Conservation (phyloP, 2,888 invertebrate species). For the Onthophagus sagittarius region DNA sequence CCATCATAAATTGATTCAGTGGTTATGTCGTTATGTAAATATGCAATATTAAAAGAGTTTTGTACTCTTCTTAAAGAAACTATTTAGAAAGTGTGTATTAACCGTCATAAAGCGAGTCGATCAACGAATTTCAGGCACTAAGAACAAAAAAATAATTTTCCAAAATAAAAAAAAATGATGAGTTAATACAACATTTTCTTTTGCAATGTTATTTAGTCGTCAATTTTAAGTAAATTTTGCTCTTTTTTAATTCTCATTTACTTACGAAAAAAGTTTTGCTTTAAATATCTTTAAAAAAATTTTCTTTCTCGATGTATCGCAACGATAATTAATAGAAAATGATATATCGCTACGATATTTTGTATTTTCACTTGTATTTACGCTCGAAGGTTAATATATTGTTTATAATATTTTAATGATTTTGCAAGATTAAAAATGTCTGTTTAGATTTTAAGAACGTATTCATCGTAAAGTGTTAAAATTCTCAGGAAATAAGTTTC, state of each 20-base stretch:
- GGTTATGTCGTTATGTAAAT: neutral
- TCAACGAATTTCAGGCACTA: neutral
- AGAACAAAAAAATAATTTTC: neutral
- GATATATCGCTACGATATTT: neutral
- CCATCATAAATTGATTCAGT: neutral
- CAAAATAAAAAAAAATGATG: neutral
- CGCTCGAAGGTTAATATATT: neutral
- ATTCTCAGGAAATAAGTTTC: neutral
- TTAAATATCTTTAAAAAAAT: neutral
- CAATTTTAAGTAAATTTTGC: too few relatives aligned
- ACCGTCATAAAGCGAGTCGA: neutral
- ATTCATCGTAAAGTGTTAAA: neutral
- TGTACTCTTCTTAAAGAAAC: neutral
- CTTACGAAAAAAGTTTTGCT: neutral
- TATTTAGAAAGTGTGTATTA: neutral
- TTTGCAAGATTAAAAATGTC: neutral
- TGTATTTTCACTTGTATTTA: neutral
- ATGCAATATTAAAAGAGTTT: neutral
- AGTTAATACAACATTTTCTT: neutral
- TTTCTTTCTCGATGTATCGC: too few relatives aligned
- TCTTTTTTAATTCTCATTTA: neutral
- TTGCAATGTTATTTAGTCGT: too few relatives aligned
- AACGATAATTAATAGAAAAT: neutral
- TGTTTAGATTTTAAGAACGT: neutral
- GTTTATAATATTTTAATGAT: neutral